Evolutionary conservation across 2,113 vertebrate genomes (phyloP).

Genomic region (Aleadryas rufinucha): DNA sequence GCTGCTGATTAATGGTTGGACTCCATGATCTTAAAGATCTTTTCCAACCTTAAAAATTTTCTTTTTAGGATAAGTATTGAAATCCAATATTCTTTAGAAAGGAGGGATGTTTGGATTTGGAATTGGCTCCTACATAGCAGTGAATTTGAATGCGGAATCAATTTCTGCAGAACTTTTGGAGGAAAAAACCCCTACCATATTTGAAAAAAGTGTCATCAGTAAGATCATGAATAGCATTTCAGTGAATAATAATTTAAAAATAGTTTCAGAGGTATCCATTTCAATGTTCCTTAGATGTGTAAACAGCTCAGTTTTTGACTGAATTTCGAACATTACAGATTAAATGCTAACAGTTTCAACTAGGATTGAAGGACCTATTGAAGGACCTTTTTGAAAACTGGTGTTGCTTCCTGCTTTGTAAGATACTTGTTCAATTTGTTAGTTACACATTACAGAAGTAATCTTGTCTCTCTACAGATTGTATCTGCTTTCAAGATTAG

Average conservation of each 20-base stretch:
- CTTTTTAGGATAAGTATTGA: background rate
- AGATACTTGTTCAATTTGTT: background rate
- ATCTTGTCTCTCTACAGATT: background rate
- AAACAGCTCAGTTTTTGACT: background rate
- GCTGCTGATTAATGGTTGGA: background rate
- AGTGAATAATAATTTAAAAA: background rate
- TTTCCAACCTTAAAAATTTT: background rate
- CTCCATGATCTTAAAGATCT: background rate
- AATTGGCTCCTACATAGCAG: background rate
- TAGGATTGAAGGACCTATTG: background rate
- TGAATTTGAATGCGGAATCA: background rate
- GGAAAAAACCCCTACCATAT: background rate
- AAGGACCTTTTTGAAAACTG: background rate
- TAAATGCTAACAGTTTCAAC: background rate
- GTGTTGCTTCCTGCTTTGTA: background rate
- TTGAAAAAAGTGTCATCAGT: background rate
- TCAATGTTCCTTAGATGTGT: background rate
- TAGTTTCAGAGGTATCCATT: background rate
- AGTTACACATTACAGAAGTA: background rate
- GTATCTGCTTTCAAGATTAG: background rate
- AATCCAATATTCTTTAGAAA: background rate
- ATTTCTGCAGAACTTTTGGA: background rate
- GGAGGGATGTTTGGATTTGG: background rate
- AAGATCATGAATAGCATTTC: background rate
- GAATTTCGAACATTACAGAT: background rate